Evolutionary conservation across 2,888 invertebrate genomes (phyloP).

Genomic region (Eurytoma californica): DNA sequence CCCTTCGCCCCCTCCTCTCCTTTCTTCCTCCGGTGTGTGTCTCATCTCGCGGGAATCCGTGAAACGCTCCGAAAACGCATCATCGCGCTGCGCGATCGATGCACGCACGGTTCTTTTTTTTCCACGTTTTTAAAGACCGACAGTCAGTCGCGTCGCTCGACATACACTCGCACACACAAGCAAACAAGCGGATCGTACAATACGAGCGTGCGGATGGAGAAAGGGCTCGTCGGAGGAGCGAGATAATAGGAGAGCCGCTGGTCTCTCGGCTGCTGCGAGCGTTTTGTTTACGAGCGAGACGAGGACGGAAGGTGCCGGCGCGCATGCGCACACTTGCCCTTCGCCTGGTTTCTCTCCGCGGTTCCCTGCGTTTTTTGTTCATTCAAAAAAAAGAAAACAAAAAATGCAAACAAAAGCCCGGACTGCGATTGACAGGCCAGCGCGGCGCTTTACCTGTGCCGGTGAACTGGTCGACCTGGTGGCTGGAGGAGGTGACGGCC

Average conservation of each 20-base stretch:
- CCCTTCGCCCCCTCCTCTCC: no score
- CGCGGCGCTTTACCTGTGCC: slow-evolving; percentile 66
- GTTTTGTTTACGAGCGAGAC: slow-evolving; percentile 48
- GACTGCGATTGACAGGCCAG: not conserved
- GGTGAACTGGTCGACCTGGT: slow-evolving; percentile 72
- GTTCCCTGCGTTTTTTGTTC: not conserved
- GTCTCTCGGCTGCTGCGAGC: slow-evolving; percentile 2
- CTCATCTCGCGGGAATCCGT: no score
- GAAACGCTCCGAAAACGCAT: no score
- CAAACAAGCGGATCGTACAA: not conserved
- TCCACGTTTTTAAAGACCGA: slow-evolving; percentile 4
- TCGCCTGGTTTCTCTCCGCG: not conserved
- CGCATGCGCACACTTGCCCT: slow-evolving; percentile 51
- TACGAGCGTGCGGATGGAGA: not conserved
- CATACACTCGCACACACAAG: not conserved
- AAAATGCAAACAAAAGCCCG: not conserved
- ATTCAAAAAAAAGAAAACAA: not conserved
- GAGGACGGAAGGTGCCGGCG: not conserved
- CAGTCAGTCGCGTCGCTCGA: not conserved
- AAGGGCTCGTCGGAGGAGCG: not conserved
- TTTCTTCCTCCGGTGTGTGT: no score
- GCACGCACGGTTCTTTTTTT: not conserved
- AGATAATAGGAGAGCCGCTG: slow-evolving; percentile 23
- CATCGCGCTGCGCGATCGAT: slow-evolving; percentile 3
- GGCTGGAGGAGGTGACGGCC: slow-evolving; percentile 69